These are phyloP conservation scores for Podiceps cristatus DNA, from an alignment of 2,113 vertebrate genomes.

Conservation along the genomic window DNA sequence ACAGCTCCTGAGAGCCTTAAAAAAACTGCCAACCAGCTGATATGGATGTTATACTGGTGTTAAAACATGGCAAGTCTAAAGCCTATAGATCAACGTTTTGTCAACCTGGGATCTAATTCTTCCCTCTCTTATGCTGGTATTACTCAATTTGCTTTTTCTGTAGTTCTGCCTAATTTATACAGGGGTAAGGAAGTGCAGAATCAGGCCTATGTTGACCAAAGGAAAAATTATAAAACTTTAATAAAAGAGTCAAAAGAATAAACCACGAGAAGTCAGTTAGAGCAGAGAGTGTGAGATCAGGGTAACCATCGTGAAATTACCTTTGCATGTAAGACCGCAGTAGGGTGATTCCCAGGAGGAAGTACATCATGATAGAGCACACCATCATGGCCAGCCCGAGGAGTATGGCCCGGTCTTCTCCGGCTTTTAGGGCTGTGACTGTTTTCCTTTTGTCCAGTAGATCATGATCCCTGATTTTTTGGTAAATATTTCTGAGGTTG, in stretches of 20 bases:
- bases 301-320: conserved; percentile 61
- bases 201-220: neutral
- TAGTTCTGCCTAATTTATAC: neutral
- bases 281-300: neutral
- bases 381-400: conserved; percentile 93
- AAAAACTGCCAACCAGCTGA: neutral
- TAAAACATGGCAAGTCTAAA: conserved; percentile 3
- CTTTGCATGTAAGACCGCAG: conserved; percentile 92
- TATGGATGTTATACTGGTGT: neutral
- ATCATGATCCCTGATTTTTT: conserved; percentile 90
- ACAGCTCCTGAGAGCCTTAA: neutral
- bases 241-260: neutral
- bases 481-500: conserved; percentile 91
- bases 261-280: neutral
- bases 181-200: neutral
- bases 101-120: neutral
- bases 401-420: conserved; percentile 92
- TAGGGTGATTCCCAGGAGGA: conserved; percentile 91
- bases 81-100: neutral
- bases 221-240: neutral
- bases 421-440: conserved; percentile 91
- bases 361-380: conserved; percentile 93
- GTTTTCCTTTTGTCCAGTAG: conserved; percentile 95
- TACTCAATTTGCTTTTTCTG: neutral
- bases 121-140: accelerated